These are phyloP conservation scores for Zoanthus gigantus DNA, from an alignment of 92 coral and sea anemone genomes.

Conservation along the genomic window DNA sequence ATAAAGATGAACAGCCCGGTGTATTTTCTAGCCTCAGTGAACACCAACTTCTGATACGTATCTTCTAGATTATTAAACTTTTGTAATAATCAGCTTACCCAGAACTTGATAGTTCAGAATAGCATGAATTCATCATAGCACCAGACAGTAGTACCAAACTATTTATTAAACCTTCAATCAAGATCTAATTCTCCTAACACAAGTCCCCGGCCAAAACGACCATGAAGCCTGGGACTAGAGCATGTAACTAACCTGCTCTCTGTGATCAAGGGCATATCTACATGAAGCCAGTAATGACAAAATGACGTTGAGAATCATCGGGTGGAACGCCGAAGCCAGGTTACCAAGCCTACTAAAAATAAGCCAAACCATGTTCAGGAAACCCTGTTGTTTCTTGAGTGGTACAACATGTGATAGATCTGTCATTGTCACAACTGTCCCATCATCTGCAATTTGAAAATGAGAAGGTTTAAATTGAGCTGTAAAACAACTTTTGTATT, in stretches of 20 bases:
- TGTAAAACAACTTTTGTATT: neutral
- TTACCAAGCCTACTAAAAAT: slow-evolving; percentile 77
- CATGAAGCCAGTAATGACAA: slow-evolving; percentile 82
- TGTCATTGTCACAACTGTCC: slow-evolving; percentile 12
- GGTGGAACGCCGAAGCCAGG: slow-evolving; percentile 65
- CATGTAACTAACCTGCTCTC: slow-evolving; percentile 74
- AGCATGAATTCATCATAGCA: no score
- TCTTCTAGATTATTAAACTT: no score
- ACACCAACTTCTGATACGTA: no score
- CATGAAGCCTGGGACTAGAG: neutral
- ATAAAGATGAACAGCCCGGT: no score
- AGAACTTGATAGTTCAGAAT: no score
- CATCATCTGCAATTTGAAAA: neutral
- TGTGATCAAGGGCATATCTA: slow-evolving; percentile 76
- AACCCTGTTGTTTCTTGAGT: slow-evolving; percentile 89
- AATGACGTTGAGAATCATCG: slow-evolving; percentile 81
- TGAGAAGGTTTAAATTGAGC: neutral
- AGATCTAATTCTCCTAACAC: no score
- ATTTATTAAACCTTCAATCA: no score
- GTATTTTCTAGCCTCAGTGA: no score
- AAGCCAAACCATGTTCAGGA: slow-evolving; percentile 88
- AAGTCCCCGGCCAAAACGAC: no score
- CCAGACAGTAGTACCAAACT: no score
- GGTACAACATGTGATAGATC: slow-evolving; percentile 83
- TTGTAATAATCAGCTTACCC: no score